Conservation (phyloP, 2,888 invertebrate species). For the Pyrrhia umbra region DNA sequence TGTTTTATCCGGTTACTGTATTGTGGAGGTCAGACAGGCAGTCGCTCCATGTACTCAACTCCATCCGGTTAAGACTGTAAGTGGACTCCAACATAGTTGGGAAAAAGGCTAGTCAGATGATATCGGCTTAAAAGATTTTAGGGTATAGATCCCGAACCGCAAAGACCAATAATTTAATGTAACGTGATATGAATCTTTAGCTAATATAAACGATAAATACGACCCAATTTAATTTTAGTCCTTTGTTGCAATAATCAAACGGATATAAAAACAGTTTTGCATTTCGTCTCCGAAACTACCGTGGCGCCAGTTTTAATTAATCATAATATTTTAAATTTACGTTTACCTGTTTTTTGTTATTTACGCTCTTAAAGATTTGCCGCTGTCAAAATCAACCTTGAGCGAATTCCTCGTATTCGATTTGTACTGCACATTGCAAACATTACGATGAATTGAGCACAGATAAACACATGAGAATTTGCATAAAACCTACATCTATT, state of each 20-base stretch:
- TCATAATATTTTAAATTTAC: conserved; percentile 21
- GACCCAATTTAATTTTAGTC: no score
- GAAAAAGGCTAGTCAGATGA: no score
- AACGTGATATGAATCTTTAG: no score
- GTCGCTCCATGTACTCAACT: no score
- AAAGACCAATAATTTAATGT: no score
- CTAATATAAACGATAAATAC: no score
- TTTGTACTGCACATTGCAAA: conserved; percentile 48
- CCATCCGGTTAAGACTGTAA: no score
- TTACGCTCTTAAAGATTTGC: conserved; percentile 39
- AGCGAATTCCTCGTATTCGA: conserved; percentile 39
- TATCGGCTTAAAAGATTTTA: no score
- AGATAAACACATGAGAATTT: conserved; percentile 25
- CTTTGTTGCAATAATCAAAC: conserved; percentile 19
- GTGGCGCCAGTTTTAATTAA: conserved; percentile 37
- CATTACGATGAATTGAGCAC: conserved; percentile 44
- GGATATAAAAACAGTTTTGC: conserved; percentile 27
- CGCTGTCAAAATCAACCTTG: conserved; percentile 55
- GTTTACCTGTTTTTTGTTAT: conserved; percentile 52
- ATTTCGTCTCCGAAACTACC: conserved; percentile 21
- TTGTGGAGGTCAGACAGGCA: no score
- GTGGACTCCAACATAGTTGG: no score
- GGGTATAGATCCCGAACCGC: no score
- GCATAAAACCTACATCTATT: conserved; percentile 4
- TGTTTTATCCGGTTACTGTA: no score